Base-by-base conservation (phyloP, 2,113 vertebrate genomes). In the Hypocryptadius cinnamomeus region DNA sequence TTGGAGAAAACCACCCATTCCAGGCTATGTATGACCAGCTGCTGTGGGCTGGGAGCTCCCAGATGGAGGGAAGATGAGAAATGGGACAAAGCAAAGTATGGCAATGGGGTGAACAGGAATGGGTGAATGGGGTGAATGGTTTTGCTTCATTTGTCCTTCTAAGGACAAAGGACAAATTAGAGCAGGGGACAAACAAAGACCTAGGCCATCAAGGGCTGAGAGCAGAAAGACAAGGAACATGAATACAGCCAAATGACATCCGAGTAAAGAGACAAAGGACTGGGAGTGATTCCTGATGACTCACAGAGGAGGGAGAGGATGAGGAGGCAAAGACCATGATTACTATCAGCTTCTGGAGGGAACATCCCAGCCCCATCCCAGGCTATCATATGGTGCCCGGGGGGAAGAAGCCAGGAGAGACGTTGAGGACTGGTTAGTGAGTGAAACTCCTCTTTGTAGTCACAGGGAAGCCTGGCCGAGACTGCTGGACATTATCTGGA, bases 251-350 rank as follows among this genome's bases (percentile, higher is more conserved):
- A 87, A 72, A 50, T 57, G 50, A 65, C 59, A 78, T 11, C 51
- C 74, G n/a, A 24, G 31, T 11, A 53, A 77, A 57, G 85, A 93
- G 59, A 78, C 69, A 83, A 93, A 92, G 40, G 79, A 54, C 39
- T 1, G 2, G 40, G 37, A 87, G 35, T n/a, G 66, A 91, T 89
- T 72, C 28, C 28, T 64, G 42, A 64, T 89, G 87, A 79, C 37
- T 92, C 79, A 80, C 6, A 14, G 64, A 56, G 33, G 54, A 73
- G 71, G 50, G 79, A 80, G 90, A 79, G 39, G 81, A 64, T 68
- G 37, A 66, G 44, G 59, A 85, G 65, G 57, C 37, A 69, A 92
- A 79, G 71, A 22, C 39, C 4, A 0, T 28, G 79, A 85, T 72
- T 65, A 64, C 35, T 66, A 69, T 93, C 79, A 54, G 68, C 42